Conservation (phyloP, 2,113 vertebrate genomes). For the Apodemus speciosus region DNA sequence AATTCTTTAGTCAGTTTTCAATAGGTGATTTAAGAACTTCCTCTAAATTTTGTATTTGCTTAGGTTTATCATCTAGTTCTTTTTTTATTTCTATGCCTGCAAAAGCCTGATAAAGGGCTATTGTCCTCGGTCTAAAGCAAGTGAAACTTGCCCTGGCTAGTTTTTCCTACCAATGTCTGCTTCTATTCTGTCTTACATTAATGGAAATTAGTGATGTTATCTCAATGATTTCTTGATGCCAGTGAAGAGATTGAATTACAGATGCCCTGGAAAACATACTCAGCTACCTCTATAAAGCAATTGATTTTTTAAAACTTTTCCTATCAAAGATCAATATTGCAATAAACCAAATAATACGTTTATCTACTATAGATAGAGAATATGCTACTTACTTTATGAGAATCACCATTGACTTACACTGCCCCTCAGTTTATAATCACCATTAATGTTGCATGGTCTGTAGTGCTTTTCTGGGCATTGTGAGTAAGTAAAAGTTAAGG, state of each 20-base stretch:
- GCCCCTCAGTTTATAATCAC: slow-evolving; percentile 43
- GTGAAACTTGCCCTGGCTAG: slow-evolving; percentile 62
- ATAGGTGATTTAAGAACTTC: slow-evolving; percentile 56
- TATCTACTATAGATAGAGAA: slow-evolving; percentile 9
- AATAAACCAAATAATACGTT: slow-evolving; percentile 41
- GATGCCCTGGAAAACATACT: slow-evolving; percentile 71
- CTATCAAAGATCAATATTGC: slow-evolving; percentile 32
- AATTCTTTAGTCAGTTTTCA: slow-evolving; percentile 21
- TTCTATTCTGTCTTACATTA: slow-evolving; percentile 52
- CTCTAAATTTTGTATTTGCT: slow-evolving; percentile 60
- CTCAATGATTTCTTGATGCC: slow-evolving; percentile 67
- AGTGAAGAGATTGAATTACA: slow-evolving; percentile 71
- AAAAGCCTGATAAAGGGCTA: slow-evolving; percentile 62
- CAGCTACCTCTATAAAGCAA: slow-evolving; percentile 58
- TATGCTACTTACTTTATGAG: slow-evolving; percentile 34
- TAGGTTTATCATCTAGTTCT: slow-evolving; percentile 38
- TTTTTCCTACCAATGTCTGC: slow-evolving; percentile 44
- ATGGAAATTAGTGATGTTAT: slow-evolving; percentile 73
- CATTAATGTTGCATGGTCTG: slow-evolving; percentile 56
- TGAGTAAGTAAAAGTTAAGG: slow-evolving; percentile 59
- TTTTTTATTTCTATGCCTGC: slow-evolving; percentile 49
- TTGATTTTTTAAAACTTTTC: slow-evolving; percentile 54
- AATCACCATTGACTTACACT: slow-evolving; percentile 15
- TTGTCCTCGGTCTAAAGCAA: slow-evolving; percentile 57
- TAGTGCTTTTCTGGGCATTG: slow-evolving; percentile 18